phyloP scores from a whole-genome alignment of 2,797 vertebrate species.

The Neosilurus mollespiculum region DNA sequence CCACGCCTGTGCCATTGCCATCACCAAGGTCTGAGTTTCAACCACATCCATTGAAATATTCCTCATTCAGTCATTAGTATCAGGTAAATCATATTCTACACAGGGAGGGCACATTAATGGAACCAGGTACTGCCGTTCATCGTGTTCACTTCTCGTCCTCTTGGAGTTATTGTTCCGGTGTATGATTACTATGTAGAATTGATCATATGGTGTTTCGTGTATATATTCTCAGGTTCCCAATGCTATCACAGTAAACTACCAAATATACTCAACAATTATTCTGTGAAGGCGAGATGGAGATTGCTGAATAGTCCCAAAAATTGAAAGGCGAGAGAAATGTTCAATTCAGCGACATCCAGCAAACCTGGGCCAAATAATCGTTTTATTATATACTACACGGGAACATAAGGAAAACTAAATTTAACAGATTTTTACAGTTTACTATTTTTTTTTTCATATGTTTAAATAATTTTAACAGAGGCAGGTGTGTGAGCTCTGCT shows the following conservation, averaged over 20 bases:
- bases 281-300: background rate
- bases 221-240: background rate
- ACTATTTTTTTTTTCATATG: too few relatives aligned
- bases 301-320: too few relatives aligned
- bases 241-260: background rate
- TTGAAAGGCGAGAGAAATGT: too few relatives aligned
- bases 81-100: background rate
- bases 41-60: slow-evolving; percentile 68
- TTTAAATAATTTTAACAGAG: too few relatives aligned
- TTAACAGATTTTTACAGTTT: too few relatives aligned
- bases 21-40: slow-evolving; percentile 80
- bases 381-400: too few relatives aligned
- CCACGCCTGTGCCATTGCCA: slow-evolving; percentile 86
- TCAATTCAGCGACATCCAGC: too few relatives aligned
- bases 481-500: too few relatives aligned
- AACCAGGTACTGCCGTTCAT: background rate
- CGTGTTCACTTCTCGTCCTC: background rate
- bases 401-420: too few relatives aligned
- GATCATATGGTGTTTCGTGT: background rate
- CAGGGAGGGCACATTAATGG: background rate
- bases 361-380: too few relatives aligned
- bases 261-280: background rate
- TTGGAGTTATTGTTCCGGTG: background rate
- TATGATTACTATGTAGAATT: background rate
- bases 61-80: background rate